Evolutionary conservation across 2,888 invertebrate genomes (phyloP).

Genomic region (Nephrotoma flavescens): DNA sequence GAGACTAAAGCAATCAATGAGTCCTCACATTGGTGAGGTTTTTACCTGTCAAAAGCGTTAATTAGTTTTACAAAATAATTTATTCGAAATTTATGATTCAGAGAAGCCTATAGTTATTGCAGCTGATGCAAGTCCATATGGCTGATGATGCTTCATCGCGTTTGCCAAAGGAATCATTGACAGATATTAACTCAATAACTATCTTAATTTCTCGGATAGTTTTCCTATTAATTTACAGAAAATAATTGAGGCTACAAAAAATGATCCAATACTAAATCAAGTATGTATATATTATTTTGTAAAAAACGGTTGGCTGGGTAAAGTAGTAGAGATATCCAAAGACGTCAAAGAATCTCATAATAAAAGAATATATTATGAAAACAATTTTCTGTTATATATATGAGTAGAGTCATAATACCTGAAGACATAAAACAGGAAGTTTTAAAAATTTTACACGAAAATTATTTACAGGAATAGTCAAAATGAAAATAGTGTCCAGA

Average conservation of each 20-base stretch:
- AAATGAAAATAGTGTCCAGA: background rate
- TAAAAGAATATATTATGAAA: background rate
- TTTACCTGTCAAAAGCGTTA: too few species aligned
- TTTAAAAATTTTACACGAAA: background rate
- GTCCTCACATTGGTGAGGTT: too few species aligned
- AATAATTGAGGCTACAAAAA: too few species aligned
- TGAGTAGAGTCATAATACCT: background rate
- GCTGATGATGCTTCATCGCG: background rate
- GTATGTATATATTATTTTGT: background rate
- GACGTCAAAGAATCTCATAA: background rate
- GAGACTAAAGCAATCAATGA: too few species aligned
- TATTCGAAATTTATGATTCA: too few species aligned
- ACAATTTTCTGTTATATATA: background rate
- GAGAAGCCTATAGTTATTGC: too few species aligned
- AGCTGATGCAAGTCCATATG: too few species aligned
- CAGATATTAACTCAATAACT: background rate
- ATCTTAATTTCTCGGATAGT: background rate
- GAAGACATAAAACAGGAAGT: too few species aligned
- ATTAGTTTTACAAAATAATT: too few species aligned
- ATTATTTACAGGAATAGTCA: background rate
- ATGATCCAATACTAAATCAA: background rate
- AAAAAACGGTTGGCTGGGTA: background rate
- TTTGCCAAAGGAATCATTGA: background rate
- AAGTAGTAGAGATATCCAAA: background rate
- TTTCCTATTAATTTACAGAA: background rate